Evolutionary conservation across 2,113 vertebrate species (phyloP).

Genomic region (Danionella cerebrum): DNA sequence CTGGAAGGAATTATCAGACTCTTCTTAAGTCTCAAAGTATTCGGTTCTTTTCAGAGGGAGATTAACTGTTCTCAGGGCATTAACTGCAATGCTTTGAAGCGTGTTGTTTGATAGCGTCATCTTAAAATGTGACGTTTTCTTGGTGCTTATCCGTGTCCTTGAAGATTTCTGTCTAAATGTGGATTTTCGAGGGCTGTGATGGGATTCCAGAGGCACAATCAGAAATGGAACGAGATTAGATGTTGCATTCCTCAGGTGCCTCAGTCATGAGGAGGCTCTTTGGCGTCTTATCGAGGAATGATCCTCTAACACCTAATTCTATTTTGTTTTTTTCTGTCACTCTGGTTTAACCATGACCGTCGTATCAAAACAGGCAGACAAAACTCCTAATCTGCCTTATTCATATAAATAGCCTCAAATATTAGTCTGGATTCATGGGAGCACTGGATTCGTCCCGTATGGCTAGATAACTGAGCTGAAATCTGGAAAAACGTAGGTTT

Average conservation of each 20-base stretch:
- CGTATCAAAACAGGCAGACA: no score
- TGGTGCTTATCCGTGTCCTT: background rate
- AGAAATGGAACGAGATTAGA: slow-evolving; percentile 62
- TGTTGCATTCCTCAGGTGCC: slow-evolving; percentile 61
- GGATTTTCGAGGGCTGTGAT: slow-evolving; percentile 37
- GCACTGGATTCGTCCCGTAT: slow-evolving; percentile 12
- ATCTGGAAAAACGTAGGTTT: slow-evolving; percentile 8
- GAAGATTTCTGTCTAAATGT: background rate
- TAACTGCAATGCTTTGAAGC: background rate
- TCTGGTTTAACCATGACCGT: slow-evolving; percentile 56
- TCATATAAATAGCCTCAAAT: slow-evolving; percentile 40
- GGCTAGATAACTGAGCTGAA: slow-evolving; percentile 1
- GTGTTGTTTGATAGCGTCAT: background rate
- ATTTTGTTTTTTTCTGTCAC: slow-evolving; percentile 61
- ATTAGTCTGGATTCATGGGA: slow-evolving; percentile 45
- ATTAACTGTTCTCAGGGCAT: background rate
- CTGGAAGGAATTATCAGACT: slow-evolving; percentile 1
- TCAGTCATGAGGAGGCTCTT: slow-evolving; percentile 63
- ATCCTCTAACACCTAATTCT: slow-evolving; percentile 54
- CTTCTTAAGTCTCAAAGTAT: background rate
- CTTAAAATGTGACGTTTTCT: background rate
- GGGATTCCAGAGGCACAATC: slow-evolving; percentile 41
- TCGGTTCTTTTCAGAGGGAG: background rate
- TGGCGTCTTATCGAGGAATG: slow-evolving; percentile 62
- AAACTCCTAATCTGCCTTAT: slow-evolving; percentile 55